Base-by-base conservation (phyloP, 2,888 invertebrate genomes). In the Rotaria magnacalcarata region DNA sequence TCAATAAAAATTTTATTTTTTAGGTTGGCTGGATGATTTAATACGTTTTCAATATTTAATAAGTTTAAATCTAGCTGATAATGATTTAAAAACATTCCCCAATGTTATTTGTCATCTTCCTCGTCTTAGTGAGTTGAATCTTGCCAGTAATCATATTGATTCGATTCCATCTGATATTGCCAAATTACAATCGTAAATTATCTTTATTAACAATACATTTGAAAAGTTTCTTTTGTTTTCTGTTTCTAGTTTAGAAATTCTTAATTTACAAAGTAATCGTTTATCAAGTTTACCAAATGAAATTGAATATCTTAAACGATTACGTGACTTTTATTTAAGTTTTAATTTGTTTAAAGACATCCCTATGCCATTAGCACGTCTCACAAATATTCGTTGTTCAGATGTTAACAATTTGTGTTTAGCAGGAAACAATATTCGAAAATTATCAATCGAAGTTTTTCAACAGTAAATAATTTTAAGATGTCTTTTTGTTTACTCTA, bases 1-100 rank as follows among this genome's bases (percentile, higher is more conserved):
- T 52, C 14, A 52, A 52, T 52, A 52, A 16, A 67, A 27, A 34
- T 8, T 67, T 67, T 27, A n/a, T 34, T 67, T 67, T n/a, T 80
- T 47, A 50, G 92, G 92, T 54, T 92, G 91, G 90, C 88, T 92
- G 27, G 92, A 92, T 88, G 92, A 92, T 88, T 89, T 92, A 50
- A 90, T 90, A 14, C 90, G 90, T 84, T 91, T 92, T 87, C 88
- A 88, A 58, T 88, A 89, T 27, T 88, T 92, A 56, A 88, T 90
- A 54, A 91, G 90, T 87, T 88, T 92, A 84, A 92, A 92, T 88
- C 88, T 92, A 56, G 91, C 92, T 0, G 91, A 91, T 89, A 92
- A 92, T 88, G 89, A 90, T 85, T 89, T 92, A 86, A 87, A 88
- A 24, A 87, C 88, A 24, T 91, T 92, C 87, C 92, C 92, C 0